Conservation (phyloP, 2,113 vertebrate species). For the Embiotoca jacksoni region DNA sequence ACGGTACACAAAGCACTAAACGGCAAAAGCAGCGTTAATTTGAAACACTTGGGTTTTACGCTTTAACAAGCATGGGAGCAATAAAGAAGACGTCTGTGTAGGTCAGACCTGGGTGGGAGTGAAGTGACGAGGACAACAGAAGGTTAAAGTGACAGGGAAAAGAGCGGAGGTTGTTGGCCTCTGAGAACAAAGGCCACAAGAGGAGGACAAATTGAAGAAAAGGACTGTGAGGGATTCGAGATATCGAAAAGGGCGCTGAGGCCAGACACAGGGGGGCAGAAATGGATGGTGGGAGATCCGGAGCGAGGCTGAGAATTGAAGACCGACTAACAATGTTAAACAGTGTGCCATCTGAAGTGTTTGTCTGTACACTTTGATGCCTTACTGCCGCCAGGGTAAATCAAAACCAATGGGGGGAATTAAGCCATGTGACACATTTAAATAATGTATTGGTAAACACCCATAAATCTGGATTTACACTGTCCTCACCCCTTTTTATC, state of each 20-base stretch:
- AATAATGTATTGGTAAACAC: neutral
- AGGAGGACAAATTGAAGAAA: constrained; percentile 29
- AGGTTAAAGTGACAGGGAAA: neutral
- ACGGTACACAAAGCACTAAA: neutral
- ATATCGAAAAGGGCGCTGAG: neutral
- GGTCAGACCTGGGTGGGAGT: constrained; percentile 36
- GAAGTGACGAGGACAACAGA: constrained; percentile 7
- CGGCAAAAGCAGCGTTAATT: constrained; percentile 1
- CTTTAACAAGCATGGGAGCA: constrained; percentile 4
- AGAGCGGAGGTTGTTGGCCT: constrained; percentile 9
- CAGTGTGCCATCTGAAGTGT: neutral
- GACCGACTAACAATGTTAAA: constrained; percentile 1
- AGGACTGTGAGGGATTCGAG: constrained; percentile 24
- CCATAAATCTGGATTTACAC: neutral
- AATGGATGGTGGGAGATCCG: neutral
- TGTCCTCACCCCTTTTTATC: neutral
- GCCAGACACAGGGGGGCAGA: neutral
- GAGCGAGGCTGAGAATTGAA: neutral
- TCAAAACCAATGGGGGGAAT: constrained; percentile 13
- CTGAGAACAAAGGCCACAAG: constrained; percentile 2
- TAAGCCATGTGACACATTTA: neutral
- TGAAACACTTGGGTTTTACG: constrained; percentile 19
- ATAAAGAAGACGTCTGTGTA: neutral
- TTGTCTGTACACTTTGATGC: neutral
- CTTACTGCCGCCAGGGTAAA: neutral